phyloP scores from a whole-genome alignment of 1,140 invertebrate genomes.

The Zaprionus davidi region DNA sequence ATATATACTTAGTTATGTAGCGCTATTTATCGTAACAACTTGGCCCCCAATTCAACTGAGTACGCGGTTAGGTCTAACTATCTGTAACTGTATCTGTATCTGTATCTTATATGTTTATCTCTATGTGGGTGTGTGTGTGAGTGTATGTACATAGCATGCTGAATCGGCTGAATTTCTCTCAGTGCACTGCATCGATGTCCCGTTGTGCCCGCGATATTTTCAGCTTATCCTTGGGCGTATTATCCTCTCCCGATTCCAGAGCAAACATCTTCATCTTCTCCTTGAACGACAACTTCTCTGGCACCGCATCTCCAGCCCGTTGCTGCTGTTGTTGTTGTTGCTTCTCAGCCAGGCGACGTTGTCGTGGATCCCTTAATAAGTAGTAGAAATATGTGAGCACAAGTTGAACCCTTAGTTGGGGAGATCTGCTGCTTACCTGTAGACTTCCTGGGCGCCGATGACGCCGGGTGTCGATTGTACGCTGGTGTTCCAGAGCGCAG shows the following conservation, averaged over 20 bases:
- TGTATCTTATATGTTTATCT: constrained; percentile 14
- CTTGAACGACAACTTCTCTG: constrained; percentile 96
- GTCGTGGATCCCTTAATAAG: constrained; percentile 90
- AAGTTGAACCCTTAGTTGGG: no score
- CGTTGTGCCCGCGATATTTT: constrained; percentile 96
- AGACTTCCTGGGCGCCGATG: constrained; percentile 97
- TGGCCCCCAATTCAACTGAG: constrained; percentile 70
- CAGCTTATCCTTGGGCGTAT: constrained; percentile 95
- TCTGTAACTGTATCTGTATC: constrained; percentile 5
- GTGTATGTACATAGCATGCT: constrained; percentile 63
- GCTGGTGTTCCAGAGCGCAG: constrained; percentile 85
- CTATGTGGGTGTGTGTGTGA: constrained; percentile 14
- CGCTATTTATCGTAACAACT: constrained; percentile 65
- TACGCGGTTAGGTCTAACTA: constrained; percentile 21
- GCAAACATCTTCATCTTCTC: constrained; percentile 99
- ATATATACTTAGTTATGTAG: constrained; percentile 48
- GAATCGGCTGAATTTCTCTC: constrained; percentile 23
- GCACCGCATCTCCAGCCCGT: constrained; percentile 88
- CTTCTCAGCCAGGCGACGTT: constrained; percentile 91
- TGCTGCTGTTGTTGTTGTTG: constrained; percentile 89
- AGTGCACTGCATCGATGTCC: constrained; percentile 92
- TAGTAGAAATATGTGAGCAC: not conserved
- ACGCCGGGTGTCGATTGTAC: constrained; percentile 92
- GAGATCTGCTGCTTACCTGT: constrained; percentile 87
- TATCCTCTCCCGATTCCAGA: constrained; percentile 94